phyloP scores from a whole-genome alignment of 2,113 vertebrate species.

The Pseudolaguvia tuberculata region DNA sequence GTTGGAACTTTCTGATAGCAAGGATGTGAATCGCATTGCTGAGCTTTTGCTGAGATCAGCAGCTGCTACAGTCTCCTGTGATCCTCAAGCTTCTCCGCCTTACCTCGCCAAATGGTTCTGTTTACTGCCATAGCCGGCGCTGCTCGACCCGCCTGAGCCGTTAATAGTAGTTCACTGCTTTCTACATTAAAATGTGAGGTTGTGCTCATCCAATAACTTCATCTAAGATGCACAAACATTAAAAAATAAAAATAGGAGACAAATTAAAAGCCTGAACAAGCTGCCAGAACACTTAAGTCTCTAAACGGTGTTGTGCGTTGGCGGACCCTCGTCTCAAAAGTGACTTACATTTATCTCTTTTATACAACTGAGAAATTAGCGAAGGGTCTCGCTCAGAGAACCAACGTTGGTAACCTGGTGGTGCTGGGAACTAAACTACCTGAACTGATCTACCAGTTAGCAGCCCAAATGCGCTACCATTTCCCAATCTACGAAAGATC shows the following conservation, averaged over 20 bases:
- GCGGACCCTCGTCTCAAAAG: no score
- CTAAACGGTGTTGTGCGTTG: no score
- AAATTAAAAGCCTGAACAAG: neutral
- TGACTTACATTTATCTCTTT: no score
- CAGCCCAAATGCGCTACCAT: no score
- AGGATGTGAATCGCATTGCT: constrained; percentile 12
- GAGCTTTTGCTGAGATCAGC: constrained; percentile 37
- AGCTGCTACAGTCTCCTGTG: constrained; percentile 7
- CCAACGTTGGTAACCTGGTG: no score
- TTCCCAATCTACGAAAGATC: no score
- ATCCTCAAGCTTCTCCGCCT: constrained; percentile 4
- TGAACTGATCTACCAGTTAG: no score
- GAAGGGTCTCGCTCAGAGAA: no score
- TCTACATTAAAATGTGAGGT: neutral
- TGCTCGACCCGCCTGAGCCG: constrained; percentile 1
- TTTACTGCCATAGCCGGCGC: constrained; percentile 11
- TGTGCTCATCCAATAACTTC: neutral
- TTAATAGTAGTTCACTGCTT: neutral
- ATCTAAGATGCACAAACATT: neutral
- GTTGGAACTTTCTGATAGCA: neutral
- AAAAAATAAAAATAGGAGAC: neutral
- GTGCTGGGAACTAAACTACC: no score
- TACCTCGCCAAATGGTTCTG: neutral
- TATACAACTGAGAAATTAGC: no score
- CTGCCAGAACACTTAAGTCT: neutral